Conservation (phyloP, 2,797 vertebrate species). For the Megaceryle alcyon region DNA sequence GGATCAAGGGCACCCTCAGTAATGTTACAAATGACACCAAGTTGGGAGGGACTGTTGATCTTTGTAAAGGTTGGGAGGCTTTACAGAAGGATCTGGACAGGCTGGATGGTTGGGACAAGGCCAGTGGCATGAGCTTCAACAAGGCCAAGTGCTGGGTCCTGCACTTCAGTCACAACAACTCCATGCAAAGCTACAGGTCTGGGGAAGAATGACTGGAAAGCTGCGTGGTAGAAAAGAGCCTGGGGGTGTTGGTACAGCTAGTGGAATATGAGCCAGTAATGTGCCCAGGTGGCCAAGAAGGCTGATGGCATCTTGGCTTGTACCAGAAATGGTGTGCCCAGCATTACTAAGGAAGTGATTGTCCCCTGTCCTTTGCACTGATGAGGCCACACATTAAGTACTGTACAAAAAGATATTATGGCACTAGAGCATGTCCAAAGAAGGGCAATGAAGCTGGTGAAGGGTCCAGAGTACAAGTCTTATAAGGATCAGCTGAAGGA, state of each 20-base stretch:
- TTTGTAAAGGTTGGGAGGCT: not conserved
- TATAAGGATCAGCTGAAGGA: not conserved
- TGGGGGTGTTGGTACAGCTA: not conserved
- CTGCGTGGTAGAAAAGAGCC: not conserved
- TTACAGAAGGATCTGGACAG: not conserved
- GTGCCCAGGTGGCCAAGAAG: not conserved
- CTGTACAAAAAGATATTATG: not conserved
- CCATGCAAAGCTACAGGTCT: not conserved
- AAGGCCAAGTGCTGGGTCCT: not conserved
- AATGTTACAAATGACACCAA: not conserved
- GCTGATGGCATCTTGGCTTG: not conserved
- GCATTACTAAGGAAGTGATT: not conserved
- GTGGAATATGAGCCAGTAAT: not conserved
- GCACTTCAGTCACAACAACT: not conserved
- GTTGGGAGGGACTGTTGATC: not conserved
- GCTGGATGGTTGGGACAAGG: too few relatives aligned
- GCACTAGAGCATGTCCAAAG: not conserved
- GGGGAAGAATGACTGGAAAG: not conserved
- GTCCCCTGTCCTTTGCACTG: not conserved
- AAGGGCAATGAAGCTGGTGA: not conserved
- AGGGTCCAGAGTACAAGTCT: not conserved
- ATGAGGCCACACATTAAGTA: not conserved
- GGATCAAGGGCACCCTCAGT: not conserved
- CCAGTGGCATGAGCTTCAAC: not conserved
- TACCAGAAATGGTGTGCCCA: not conserved